Conservation (phyloP, 2,113 vertebrate species). For the Hydrolagus affinis region DNA sequence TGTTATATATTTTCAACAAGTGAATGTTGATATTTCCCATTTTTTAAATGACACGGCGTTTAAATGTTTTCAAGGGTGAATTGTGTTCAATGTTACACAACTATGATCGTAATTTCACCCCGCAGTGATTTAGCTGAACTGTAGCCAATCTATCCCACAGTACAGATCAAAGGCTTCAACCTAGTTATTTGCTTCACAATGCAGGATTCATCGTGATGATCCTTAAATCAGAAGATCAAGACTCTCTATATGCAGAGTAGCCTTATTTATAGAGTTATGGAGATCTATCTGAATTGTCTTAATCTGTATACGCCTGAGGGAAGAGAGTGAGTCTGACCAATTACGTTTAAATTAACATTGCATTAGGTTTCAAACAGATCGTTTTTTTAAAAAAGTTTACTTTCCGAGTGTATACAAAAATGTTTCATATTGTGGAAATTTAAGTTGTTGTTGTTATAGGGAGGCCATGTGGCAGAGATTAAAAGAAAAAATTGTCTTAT, state of each 20-base stretch:
- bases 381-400: background rate
- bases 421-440: background rate
- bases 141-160: background rate
- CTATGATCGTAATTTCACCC: background rate
- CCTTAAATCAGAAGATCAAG: background rate
- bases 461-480: too few relatives aligned
- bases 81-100: background rate
- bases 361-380: background rate
- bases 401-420: background rate
- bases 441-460: too few relatives aligned
- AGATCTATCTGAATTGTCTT: background rate
- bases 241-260: background rate
- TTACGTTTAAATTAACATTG: background rate
- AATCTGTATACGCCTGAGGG: background rate
- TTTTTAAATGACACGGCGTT: background rate
- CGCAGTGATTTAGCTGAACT: background rate
- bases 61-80: background rate
- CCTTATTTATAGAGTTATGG: background rate
- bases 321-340: background rate
- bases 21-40: background rate
- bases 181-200: background rate
- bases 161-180: background rate
- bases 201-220: background rate
- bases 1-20: background rate
- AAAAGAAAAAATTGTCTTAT: too few relatives aligned